These are phyloP conservation scores for Hirundichthys speculiger DNA, from an alignment of 2,113 vertebrate genomes.

Conservation along the genomic window DNA sequence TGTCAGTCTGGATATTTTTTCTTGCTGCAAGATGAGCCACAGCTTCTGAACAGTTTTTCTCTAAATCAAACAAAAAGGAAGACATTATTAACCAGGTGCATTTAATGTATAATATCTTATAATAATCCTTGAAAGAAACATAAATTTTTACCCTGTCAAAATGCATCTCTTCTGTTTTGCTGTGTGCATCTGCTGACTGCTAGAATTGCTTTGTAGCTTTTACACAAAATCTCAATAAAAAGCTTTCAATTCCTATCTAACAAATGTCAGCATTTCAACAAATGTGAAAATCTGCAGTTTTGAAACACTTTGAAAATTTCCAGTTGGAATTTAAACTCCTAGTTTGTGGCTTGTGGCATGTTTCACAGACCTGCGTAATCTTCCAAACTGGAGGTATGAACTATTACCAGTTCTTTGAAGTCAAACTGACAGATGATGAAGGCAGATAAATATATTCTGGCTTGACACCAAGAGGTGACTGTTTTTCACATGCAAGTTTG, in stretches of 20 bases:
- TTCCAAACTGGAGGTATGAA: background rate
- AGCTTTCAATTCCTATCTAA: too few relatives aligned
- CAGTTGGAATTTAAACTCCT: background rate
- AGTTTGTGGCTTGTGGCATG: background rate
- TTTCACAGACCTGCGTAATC: constrained; percentile 1
- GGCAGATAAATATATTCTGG: background rate
- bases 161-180: background rate
- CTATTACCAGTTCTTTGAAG: background rate
- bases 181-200: background rate
- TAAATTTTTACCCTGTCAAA: background rate
- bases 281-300: constrained; percentile 1
- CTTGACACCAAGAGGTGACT: too few relatives aligned
- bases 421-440: background rate
- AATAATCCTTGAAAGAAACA: background rate
- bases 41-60: too few relatives aligned
- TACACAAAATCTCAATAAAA: background rate
- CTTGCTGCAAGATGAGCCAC: too few relatives aligned
- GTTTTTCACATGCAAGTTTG: background rate
- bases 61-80: too few relatives aligned
- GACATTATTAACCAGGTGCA: background rate
- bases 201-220: background rate
- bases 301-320: background rate
- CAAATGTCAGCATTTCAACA: background rate
- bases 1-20: too few relatives aligned
- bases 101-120: background rate